Conservation (phyloP, 2,888 invertebrate genomes). For the Drosophila birchii region DNA sequence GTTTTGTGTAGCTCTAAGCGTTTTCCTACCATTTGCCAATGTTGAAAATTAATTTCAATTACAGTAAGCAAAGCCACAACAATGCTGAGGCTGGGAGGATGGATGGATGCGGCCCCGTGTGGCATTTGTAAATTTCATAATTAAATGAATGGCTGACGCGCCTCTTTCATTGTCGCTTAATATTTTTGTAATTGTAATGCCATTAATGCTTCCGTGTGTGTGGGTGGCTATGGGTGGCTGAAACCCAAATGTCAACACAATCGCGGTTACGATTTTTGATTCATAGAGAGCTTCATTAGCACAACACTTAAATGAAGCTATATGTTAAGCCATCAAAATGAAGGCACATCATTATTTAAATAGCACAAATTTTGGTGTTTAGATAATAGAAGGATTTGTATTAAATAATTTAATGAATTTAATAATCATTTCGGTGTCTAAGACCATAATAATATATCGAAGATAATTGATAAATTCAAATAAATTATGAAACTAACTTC, state of each 20-base stretch:
- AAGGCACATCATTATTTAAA: neutral
- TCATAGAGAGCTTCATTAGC: constrained; percentile 37
- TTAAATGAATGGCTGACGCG: constrained; percentile 53
- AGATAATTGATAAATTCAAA: too few relatives aligned
- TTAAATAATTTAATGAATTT: neutral
- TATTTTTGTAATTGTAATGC: constrained; percentile 30
- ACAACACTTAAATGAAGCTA: constrained; percentile 1
- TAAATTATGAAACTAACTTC: too few relatives aligned
- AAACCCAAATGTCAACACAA: constrained; percentile 42
- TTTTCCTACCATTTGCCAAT: constrained; percentile 1
- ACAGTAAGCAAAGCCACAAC: constrained; percentile 57
- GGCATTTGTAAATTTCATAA: constrained; percentile 50
- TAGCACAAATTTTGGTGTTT: neutral
- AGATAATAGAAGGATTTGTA: rapidly evolving
- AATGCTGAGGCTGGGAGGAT: constrained; percentile 31
- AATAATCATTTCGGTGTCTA: neutral
- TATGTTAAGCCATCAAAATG: constrained; percentile 2
- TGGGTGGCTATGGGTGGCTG: neutral
- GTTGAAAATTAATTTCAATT: constrained; percentile 59
- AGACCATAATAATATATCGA: too few relatives aligned
- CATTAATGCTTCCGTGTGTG: constrained; percentile 20
- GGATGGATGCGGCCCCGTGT: constrained; percentile 2
- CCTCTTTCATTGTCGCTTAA: constrained; percentile 19
- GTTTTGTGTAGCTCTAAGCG: neutral
- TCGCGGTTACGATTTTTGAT: constrained; percentile 39